Conservation (phyloP, 2,797 vertebrate genomes). For the Jordanella pulchra region DNA sequence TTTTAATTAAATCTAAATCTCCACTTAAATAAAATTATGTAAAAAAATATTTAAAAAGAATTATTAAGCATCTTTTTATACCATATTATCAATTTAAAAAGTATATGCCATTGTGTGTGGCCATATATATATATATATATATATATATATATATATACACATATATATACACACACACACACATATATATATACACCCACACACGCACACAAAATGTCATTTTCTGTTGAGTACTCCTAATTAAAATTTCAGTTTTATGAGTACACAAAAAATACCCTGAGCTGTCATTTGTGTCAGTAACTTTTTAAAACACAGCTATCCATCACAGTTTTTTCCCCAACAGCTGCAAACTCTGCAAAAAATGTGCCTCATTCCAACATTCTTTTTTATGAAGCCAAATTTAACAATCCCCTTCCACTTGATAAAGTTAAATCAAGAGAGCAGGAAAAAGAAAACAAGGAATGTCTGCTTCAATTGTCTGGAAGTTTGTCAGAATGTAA, state of each 20-base stretch:
- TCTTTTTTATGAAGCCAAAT: not conserved
- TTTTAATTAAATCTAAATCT: too few species aligned
- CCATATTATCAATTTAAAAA: too few species aligned
- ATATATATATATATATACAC: too few species aligned
- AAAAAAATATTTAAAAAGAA: too few species aligned
- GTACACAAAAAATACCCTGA: not conserved
- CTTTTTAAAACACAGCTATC: not conserved
- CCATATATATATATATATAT: too few species aligned
- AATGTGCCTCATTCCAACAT: not conserved
- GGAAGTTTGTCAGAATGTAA: not conserved
- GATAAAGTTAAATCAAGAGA: not conserved
- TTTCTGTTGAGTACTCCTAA: not conserved
- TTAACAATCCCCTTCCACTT: not conserved
- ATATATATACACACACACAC: too few species aligned
- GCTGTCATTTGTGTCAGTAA: not conserved
- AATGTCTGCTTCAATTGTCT: not conserved
- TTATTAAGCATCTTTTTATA: too few species aligned
- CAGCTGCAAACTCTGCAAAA: not conserved
- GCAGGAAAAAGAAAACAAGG: not conserved
- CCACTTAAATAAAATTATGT: too few species aligned
- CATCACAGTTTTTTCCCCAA: not conserved
- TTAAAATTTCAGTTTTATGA: not conserved
- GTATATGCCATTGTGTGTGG: too few species aligned
- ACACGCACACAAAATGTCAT: too few species aligned
- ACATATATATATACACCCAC: too few species aligned